Conservation (phyloP, 2,888 invertebrate species). For the Alloplasta piceator region DNA sequence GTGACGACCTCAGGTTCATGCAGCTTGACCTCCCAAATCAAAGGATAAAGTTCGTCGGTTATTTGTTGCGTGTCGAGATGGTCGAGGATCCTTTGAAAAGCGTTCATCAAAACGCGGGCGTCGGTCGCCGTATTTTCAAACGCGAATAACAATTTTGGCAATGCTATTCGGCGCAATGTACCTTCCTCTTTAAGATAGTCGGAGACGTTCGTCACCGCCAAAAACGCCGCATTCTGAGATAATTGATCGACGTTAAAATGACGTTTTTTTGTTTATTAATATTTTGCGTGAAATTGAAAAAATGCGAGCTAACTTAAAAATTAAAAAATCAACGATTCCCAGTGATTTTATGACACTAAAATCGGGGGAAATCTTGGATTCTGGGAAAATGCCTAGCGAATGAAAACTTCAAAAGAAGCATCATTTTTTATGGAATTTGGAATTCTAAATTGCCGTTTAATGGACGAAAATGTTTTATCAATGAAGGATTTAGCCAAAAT, state of each 20-base stretch:
- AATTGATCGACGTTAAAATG: too few relatives aligned
- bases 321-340: too few relatives aligned
- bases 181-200: conserved; percentile 91
- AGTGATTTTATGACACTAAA: too few relatives aligned
- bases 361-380: too few relatives aligned
- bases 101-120: conserved; percentile 91
- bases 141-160: conserved; percentile 92
- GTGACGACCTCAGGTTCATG: conserved; percentile 95
- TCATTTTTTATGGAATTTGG: too few relatives aligned
- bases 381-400: too few relatives aligned
- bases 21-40: conserved; percentile 93
- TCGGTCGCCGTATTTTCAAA: conserved; percentile 92
- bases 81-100: conserved; percentile 91
- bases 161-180: conserved; percentile 90
- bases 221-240: conserved; percentile 92
- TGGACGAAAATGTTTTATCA: too few relatives aligned
- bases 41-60: conserved; percentile 94
- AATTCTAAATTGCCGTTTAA: too few relatives aligned
- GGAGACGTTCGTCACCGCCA: conserved; percentile 93
- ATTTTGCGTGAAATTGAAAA: background rate
- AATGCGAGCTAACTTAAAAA: too few relatives aligned
- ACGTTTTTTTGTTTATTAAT: conserved; percentile 9
- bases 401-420: too few relatives aligned
- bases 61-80: conserved; percentile 94
- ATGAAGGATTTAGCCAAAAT: too few relatives aligned